Evolutionary conservation across 1,140 invertebrate genomes (phyloP).

Genomic region (Drosophila nebulosa): DNA sequence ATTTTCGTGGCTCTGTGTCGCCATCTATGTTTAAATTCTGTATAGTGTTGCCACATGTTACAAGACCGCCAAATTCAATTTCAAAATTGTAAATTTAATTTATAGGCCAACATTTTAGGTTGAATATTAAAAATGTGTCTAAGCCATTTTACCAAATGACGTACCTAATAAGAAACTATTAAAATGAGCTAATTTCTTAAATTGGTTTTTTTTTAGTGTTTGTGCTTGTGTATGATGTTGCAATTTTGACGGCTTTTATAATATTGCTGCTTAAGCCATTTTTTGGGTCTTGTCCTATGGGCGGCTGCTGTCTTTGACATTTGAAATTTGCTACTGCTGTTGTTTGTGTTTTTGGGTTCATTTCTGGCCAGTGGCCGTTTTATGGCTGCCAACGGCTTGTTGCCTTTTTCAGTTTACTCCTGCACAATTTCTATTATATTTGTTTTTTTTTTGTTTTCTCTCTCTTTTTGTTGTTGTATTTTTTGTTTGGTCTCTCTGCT

Average conservation of each 20-base stretch:
- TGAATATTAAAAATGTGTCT: too few relatives aligned
- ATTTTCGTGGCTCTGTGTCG: too few relatives aligned
- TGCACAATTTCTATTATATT: constrained; percentile 26
- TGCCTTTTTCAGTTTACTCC: constrained; percentile 56
- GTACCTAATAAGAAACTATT: too few relatives aligned
- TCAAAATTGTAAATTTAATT: not conserved
- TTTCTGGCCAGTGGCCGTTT: constrained; percentile 40
- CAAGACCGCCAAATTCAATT: not conserved
- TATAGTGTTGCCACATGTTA: not conserved
- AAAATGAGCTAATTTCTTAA: too few relatives aligned
- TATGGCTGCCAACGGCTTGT: constrained; percentile 63
- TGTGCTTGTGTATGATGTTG: too few relatives aligned
- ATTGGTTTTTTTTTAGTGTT: too few relatives aligned
- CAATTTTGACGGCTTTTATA: not conserved
- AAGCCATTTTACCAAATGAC: too few relatives aligned
- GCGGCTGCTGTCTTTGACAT: not conserved
- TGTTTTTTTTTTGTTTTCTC: too few relatives aligned
- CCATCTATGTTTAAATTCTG: not conserved
- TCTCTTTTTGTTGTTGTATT: constrained; percentile 10
- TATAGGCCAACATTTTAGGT: too few relatives aligned
- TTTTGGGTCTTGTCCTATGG: not conserved
- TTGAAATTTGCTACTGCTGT: not conserved
- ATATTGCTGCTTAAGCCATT: not conserved
- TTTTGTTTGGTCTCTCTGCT: constrained; percentile 19
- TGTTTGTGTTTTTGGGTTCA: constrained; percentile 17